Percentiles rank a stretch among this genome's conserved stretches.
These are phyloP conservation scores for Psettodes erumei DNA, from an alignment of 2,113 vertebrate genomes.

Conservation along the genomic window DNA sequence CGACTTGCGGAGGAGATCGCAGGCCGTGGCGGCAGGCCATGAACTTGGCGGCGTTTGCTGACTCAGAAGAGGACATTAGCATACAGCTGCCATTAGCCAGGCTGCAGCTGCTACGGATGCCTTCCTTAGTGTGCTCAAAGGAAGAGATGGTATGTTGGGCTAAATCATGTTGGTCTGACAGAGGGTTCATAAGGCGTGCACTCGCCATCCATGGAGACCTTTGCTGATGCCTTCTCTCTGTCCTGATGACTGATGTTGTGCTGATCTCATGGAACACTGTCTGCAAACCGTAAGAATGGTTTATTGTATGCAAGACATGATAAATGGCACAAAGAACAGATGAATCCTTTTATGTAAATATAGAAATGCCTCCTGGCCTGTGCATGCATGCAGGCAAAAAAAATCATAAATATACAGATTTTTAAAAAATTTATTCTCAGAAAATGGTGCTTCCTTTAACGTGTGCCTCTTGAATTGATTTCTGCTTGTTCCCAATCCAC, in stretches of 20 bases:
- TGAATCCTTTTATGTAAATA: slow-evolving; percentile 1
- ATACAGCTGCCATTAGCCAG: slow-evolving; percentile 79
- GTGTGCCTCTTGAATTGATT: slow-evolving; percentile 49
- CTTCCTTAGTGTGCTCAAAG: slow-evolving; percentile 48
- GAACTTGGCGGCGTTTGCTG: slow-evolving; percentile 72
- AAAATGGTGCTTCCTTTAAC: slow-evolving; percentile 20
- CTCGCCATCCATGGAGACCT: slow-evolving; percentile 31
- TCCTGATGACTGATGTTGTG: slow-evolving; percentile 35
- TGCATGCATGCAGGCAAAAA: neutral
- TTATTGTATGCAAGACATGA: neutral
- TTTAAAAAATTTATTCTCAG: slow-evolving; percentile 9
- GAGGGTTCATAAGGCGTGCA: slow-evolving; percentile 17
- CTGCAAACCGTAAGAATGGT: slow-evolving; percentile 1
- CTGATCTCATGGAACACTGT: slow-evolving; percentile 17
- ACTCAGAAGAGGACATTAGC: slow-evolving; percentile 79
- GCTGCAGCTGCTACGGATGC: slow-evolving; percentile 65
- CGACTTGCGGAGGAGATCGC: slow-evolving; percentile 42
- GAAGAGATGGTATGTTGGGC: slow-evolving; percentile 18
- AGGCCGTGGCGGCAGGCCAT: slow-evolving; percentile 50
- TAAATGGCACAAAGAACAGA: neutral
- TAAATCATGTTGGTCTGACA: slow-evolving; percentile 27
- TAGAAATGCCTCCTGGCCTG: neutral
- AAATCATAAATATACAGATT: slow-evolving; percentile 3
- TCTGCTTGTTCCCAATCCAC: slow-evolving; percentile 47
- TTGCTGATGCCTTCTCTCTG: slow-evolving; percentile 13